Evolutionary conservation across 2,113 vertebrate genomes (phyloP).

Genomic region (Paralichthys olivaceus): DNA sequence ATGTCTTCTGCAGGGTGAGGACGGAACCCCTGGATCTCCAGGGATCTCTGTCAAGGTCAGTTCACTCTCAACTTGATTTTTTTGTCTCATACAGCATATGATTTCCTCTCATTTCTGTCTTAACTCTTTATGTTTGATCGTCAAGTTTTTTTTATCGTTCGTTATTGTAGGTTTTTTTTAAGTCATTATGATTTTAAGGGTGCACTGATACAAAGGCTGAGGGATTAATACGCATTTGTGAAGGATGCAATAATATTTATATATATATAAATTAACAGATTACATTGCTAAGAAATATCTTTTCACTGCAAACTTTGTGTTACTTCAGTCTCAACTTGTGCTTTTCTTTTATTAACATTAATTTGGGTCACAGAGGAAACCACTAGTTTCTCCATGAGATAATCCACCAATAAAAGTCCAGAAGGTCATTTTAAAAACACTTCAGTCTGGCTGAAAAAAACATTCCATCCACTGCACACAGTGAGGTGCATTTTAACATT

Average conservation of each 20-base stretch:
- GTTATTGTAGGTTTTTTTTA: background rate
- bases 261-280: too few species aligned
- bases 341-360: too few species aligned
- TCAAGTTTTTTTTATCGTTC: background rate
- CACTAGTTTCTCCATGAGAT: too few species aligned
- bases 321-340: too few species aligned
- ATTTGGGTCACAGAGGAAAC: background rate
- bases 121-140: conserved; percentile 3
- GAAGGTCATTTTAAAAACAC: background rate
- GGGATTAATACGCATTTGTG: background rate
- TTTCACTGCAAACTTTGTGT: too few species aligned
- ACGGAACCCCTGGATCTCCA: conserved; percentile 74
- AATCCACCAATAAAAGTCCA: too few species aligned
- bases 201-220: background rate
- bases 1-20: conserved; percentile 76
- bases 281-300: too few species aligned
- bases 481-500: too few species aligned
- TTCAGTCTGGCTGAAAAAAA: too few species aligned
- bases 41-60: conserved; percentile 80
- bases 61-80: background rate
- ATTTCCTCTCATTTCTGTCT: background rate
- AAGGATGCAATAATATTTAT: too few species aligned
- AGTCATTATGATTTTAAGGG: background rate
- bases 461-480: too few species aligned
- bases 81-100: background rate